Base-by-base conservation (phyloP, 2,113 vertebrate genomes). In the Hypocryptadius cinnamomeus region DNA sequence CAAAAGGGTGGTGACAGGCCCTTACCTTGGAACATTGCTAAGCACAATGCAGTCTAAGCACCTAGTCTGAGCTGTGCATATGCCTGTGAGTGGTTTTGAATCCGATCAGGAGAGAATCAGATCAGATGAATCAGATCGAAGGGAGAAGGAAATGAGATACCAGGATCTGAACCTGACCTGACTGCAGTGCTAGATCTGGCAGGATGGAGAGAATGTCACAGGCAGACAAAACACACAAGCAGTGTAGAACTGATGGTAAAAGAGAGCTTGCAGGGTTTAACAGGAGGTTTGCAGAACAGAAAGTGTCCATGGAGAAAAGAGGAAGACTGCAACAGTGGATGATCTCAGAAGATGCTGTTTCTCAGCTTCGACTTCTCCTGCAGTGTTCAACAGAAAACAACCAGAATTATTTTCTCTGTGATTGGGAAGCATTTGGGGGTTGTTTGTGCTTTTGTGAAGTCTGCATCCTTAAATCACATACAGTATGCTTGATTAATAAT, bases 1-100 rank as follows among this genome's bases (percentile, higher is more conserved):
- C 33, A 39, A 94, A 86, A 92, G 77, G 69, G 72, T 81, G 93
- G n/a, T 90, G 79, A 94, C 91, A 94, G 56, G 68, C 33, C 14
- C 51, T 94, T 88, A 77, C 89, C 72, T 78, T 47, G 39, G 59
- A 88, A 77, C 6, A 2, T 2, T 57, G 50, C 37, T 93, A 21
- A 88, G 72, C 54, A 10, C 0, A 18, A 59, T 66, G 64, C 69
- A 63, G 21, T 90, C 80, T 59, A 83, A 57, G 54, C 54, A 90
- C 39, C 77, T 17, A 33, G 33, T 20, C 35, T 63, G 54, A 86
- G 68, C 70, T 65, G 33, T 44, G 80, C 0, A 0, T 15, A 7
- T 0, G 22, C 22, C n/a, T 74, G 30, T n/a, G 69, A n/a, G 51
- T 61, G 24, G 47, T 11, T 82, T 79, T 60, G 39, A 23, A 31